A percentile compares a stretch with the other conserved stretches of the same genome.
These are phyloP conservation scores for Neomorphus geoffroyi DNA, from an alignment of 2,797 vertebrate species.

Conservation along the genomic window DNA sequence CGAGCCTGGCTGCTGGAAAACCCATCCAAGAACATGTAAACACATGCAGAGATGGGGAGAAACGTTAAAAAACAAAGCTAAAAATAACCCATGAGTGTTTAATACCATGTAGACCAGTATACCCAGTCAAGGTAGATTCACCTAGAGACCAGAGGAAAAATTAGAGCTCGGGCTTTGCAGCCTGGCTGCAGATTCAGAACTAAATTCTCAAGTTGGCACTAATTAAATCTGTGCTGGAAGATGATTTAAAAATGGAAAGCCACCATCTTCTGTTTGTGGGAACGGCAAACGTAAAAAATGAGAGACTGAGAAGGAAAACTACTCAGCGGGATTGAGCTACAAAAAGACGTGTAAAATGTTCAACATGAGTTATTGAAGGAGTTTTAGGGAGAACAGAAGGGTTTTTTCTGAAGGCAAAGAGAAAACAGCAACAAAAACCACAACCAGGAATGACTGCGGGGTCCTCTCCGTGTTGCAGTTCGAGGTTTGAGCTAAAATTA, in stretches of 20 bases:
- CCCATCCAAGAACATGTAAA: not conserved
- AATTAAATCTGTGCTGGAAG: not conserved
- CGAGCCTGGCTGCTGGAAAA: not conserved
- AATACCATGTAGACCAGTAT: not conserved
- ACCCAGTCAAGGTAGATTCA: not conserved
- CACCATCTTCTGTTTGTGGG: not conserved
- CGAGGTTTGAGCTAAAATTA: not conserved
- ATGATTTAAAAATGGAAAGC: not conserved
- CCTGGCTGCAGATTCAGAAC: not conserved
- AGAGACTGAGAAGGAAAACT: not conserved
- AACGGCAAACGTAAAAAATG: not conserved
- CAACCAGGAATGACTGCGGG: not conserved
- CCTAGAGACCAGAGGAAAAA: not conserved
- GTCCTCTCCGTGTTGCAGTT: fast-evolving
- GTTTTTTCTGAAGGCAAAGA: not conserved
- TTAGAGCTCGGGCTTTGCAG: not conserved
- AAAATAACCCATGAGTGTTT: not conserved
- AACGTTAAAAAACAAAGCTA: not conserved
- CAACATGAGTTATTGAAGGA: fast-evolving
- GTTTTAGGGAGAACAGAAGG: not conserved
- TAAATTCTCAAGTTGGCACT: not conserved
- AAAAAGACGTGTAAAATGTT: not conserved
- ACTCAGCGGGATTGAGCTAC: not conserved
- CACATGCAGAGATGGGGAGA: not conserved
- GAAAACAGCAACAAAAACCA: not conserved